Base-by-base conservation (phyloP, 2,797 vertebrate species). In the Epinephelus malabaricus region DNA sequence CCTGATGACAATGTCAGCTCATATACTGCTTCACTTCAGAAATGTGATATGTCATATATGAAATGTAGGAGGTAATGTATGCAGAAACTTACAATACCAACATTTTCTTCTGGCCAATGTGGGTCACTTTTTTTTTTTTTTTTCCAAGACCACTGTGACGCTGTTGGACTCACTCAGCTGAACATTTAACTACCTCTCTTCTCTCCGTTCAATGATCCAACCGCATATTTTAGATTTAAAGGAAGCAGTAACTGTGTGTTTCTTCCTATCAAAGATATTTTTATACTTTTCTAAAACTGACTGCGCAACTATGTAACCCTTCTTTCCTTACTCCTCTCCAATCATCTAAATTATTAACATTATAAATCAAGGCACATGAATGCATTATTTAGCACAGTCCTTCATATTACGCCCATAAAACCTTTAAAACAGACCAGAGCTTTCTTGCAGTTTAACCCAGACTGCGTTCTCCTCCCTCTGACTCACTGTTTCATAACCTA, bases 341-440 rank as follows among this genome's bases (percentile, higher is more conserved):
- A 76, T 84, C 66, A 53, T 53, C 51, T 91, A 5, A 90, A 92
- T 90, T 87, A 91, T 92, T 91, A 75, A 92, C 67, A 62, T 71
- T 45, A 58, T 70, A 84, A 85, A 90, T 86, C 76, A 68, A 86
- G 73, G 61, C 72, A 51, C 30, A 62, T 46, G 61, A 50, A 89
- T 89, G 54, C 47, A 87, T 92, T 89, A 91, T 89, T 92, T 34
- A 88, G 68, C 51, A 49, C 40, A 65, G 56, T 59, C 67, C 73
- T 73, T 83, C 43, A 68, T 59, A 63, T 73, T 59, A 61, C 45
- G 21, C 54, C 65, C 19, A 73, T 25, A 69, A 70, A 70, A 47
- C 50, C 59, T 51, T n/a, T 65, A 83, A 70, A 72, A 72, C 66
- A 38, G 23, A 68, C 34, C 10, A 2, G 12, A 51, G 19, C 19